Conservation (phyloP, 2,888 invertebrate genomes). For the Congeria kusceri region DNA sequence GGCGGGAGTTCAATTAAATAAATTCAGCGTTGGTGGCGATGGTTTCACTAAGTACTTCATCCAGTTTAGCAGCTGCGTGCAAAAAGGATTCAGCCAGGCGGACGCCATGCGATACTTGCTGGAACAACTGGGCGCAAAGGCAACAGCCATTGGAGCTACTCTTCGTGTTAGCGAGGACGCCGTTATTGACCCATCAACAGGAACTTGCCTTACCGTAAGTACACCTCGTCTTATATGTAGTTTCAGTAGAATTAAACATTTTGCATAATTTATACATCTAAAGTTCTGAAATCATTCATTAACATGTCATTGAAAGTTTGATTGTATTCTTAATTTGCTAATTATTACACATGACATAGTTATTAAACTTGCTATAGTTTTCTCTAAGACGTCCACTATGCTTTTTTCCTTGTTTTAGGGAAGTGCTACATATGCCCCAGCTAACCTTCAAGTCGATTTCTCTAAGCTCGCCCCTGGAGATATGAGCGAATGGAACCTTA, state of each 20-base stretch:
- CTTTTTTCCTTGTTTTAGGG: too few relatives aligned
- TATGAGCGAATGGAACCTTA: constrained; percentile 39
- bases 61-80: constrained; percentile 30
- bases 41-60: constrained; percentile 28
- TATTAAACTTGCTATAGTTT: too few relatives aligned
- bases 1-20: background rate
- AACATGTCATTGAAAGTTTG: too few relatives aligned
- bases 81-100: background rate
- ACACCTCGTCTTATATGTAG: too few relatives aligned
- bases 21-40: constrained; percentile 57
- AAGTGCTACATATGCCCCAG: background rate
- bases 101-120: constrained; percentile 12
- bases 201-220: constrained; percentile 30
- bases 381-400: too few relatives aligned
- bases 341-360: too few relatives aligned
- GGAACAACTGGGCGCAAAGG: background rate
- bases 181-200: constrained; percentile 29
- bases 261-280: too few relatives aligned
- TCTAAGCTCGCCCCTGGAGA: constrained; percentile 30
- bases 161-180: constrained; percentile 43
- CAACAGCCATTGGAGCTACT: background rate
- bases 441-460: constrained; percentile 26
- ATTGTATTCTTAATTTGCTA: too few relatives aligned
- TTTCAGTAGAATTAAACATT: too few relatives aligned
- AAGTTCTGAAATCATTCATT: too few relatives aligned